Evolutionary conservation across 2,888 invertebrate genomes (phyloP).

Genomic region (Saturnia pavonia): DNA sequence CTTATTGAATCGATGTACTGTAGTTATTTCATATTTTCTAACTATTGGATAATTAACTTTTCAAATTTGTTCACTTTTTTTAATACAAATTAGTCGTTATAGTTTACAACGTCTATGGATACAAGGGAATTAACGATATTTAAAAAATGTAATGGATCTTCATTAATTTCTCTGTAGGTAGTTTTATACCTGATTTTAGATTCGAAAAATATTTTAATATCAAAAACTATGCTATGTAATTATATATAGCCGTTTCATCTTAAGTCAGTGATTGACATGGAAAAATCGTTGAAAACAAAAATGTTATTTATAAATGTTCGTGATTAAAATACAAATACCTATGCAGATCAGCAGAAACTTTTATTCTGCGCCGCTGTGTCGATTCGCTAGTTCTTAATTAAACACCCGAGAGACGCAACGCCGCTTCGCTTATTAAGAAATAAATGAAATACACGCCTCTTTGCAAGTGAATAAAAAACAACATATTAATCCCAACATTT

Average conservation of each 20-base stretch:
- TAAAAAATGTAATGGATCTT: too few relatives aligned
- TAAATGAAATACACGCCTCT: conserved; percentile 65
- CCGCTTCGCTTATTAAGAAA: conserved; percentile 69
- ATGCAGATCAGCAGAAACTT: conserved; percentile 44
- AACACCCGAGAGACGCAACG: conserved; percentile 52
- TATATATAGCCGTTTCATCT: neutral
- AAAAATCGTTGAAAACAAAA: conserved; percentile 43
- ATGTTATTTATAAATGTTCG: conserved; percentile 59
- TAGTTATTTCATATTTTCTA: neutral
- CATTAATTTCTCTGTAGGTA: neutral
- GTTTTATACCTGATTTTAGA: neutral
- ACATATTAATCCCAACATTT: conserved; percentile 46
- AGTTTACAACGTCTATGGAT: neutral
- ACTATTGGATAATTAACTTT: neutral
- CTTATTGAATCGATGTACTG: conserved; percentile 26
- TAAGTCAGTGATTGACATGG: conserved; percentile 8
- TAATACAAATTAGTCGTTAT: neutral
- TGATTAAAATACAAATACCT: conserved; percentile 62
- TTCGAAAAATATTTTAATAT: neutral
- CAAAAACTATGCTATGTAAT: too few relatives aligned
- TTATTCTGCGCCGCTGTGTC: conserved; percentile 21
- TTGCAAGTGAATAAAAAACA: conserved; percentile 48
- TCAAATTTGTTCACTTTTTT: neutral
- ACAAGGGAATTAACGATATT: neutral
- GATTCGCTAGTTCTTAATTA: conserved; percentile 68